Conservation (phyloP, 1,140 invertebrate genomes). For the Phymorhynchus buccinoides region DNA sequence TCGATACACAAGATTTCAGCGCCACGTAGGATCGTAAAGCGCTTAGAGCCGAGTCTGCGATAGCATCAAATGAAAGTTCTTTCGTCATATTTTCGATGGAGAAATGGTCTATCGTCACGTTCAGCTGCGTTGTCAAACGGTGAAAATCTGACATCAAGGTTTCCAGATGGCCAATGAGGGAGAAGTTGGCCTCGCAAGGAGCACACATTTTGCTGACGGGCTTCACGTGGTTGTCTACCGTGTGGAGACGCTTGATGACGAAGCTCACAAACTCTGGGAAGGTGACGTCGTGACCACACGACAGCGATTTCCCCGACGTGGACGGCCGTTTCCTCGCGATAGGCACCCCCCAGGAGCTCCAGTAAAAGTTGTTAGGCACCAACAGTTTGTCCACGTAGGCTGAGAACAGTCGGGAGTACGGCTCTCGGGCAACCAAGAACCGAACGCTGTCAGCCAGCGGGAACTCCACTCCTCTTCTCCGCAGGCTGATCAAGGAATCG, state of each 20-base stretch:
- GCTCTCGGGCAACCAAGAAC: slow-evolving; percentile 35
- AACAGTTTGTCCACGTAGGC: slow-evolving; percentile 45
- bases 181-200: slow-evolving; percentile 39
- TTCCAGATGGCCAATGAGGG: slow-evolving; percentile 42
- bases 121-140: slow-evolving; percentile 6
- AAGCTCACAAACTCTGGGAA: slow-evolving; percentile 46
- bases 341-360: slow-evolving; percentile 19
- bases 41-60: slow-evolving; percentile 26
- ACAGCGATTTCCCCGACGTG: background rate
- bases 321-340: background rate
- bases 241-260: background rate
- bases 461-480: background rate
- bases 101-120: background rate
- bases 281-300: slow-evolving; percentile 48
- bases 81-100: background rate
- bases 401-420: slow-evolving; percentile 33
- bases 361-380: slow-evolving; percentile 35
- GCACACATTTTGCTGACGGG: slow-evolving; percentile 34
- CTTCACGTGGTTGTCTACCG: slow-evolving; percentile 26
- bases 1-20: slow-evolving; percentile 14
- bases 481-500: background rate
- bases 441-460: background rate
- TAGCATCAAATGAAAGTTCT: slow-evolving; percentile 11
- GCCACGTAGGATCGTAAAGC: background rate
- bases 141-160: slow-evolving; percentile 37